phyloP scores from a whole-genome alignment of 2,888 invertebrate species.

The Piscicola geometra region DNA sequence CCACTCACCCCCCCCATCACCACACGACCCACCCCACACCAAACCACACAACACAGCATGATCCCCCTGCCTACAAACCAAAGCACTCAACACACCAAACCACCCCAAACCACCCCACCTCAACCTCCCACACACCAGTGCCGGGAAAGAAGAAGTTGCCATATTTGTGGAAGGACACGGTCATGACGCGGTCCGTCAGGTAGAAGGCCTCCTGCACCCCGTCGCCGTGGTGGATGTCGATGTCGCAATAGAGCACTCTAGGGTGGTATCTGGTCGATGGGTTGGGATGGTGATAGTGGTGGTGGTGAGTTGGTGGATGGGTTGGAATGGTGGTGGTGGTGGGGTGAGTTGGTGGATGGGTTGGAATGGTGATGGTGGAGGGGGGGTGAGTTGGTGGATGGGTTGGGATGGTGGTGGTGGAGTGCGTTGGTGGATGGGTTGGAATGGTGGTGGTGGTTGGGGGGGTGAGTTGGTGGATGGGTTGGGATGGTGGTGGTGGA shows the following conservation, averaged over 20 bases:
- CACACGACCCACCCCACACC: not conserved
- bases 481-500: not conserved
- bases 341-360: not conserved
- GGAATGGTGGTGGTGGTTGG: not conserved
- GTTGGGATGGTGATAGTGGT: too few species aligned
- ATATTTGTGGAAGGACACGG: constrained; percentile 97
- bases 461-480: not conserved
- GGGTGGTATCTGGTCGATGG: constrained; percentile 71
- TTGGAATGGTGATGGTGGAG: too few species aligned
- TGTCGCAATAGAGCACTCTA: constrained; percentile 92
- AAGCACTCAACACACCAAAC: not conserved
- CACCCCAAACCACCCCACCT: not conserved
- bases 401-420: not conserved
- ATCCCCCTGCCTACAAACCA: not conserved
- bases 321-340: not conserved
- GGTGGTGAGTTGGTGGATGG: too few species aligned
- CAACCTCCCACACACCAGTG: constrained; percentile 58
- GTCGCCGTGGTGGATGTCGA: constrained; percentile 85
- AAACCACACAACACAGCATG: too few species aligned
- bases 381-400: not conserved
- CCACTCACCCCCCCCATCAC: too few species aligned
- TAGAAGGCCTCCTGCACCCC: constrained; percentile 94
- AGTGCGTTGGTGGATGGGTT: not conserved
- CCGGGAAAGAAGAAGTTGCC: constrained; percentile 97
- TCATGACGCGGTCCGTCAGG: constrained; percentile 94